Percentiles rank a stretch among this genome's conserved stretches.
Evolutionary conservation across 2,888 invertebrate species (phyloP).

Genomic region (Nomada ferruginata): DNA sequence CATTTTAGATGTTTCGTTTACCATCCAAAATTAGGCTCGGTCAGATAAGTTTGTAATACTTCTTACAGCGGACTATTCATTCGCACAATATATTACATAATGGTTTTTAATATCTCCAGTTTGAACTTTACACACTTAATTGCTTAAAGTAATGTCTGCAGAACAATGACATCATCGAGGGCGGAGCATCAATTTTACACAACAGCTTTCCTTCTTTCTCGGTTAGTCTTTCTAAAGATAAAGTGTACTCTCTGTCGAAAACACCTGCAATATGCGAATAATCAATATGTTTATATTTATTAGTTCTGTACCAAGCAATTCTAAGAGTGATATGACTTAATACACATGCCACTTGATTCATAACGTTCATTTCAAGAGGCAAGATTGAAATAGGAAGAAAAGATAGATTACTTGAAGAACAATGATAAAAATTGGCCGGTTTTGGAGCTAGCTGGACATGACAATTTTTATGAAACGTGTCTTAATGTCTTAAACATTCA

Average conservation of each 20-base stretch:
- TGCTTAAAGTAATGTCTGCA: constrained; percentile 94
- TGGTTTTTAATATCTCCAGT: constrained; percentile 23
- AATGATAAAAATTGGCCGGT: too few species aligned
- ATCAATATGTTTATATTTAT: neutral
- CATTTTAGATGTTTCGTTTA: constrained; percentile 28
- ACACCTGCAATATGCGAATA: constrained; percentile 85
- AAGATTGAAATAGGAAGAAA: too few species aligned
- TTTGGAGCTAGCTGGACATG: too few species aligned
- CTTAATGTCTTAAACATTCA: too few species aligned
- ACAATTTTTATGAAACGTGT: too few species aligned
- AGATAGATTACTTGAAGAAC: too few species aligned
- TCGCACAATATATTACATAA: constrained; percentile 56
- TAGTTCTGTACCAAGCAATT: neutral
- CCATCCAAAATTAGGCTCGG: constrained; percentile 26
- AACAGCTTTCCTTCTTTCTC: constrained; percentile 89
- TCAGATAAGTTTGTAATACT: constrained; percentile 38
- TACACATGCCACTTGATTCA: neutral
- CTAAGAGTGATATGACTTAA: neutral
- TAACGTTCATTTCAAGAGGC: too few species aligned
- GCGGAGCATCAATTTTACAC: constrained; percentile 92
- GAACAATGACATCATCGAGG: constrained; percentile 91
- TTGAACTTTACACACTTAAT: constrained; percentile 83
- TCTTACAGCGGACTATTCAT: constrained; percentile 45
- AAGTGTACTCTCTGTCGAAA: constrained; percentile 95
- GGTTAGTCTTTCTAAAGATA: constrained; percentile 91